These are phyloP conservation scores for Diabrotica virgifera DNA, from an alignment of 1,140 invertebrate species.

Conservation along the genomic window DNA sequence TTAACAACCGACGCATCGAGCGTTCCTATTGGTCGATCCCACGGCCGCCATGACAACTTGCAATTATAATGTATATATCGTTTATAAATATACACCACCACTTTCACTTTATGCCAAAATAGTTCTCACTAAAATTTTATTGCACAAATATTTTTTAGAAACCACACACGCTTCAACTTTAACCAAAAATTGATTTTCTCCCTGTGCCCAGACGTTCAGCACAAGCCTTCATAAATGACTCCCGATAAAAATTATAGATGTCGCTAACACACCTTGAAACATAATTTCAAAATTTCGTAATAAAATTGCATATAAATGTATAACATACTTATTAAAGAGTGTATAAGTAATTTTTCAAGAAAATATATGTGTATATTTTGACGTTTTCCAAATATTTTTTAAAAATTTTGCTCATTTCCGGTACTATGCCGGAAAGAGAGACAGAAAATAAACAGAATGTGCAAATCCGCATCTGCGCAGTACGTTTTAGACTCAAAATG, in stretches of 20 bases:
- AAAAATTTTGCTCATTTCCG: constrained; percentile 29
- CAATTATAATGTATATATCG: constrained; percentile 33
- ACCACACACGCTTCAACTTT: constrained; percentile 21
- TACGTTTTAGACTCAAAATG: neutral
- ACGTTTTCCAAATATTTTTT: constrained; percentile 22
- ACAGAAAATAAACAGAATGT: constrained; percentile 12
- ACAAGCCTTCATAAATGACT: constrained; percentile 27
- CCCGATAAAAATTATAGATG: constrained; percentile 31
- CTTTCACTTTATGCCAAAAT: constrained; percentile 17
- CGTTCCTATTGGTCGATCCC: constrained; percentile 59
- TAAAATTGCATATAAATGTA: constrained; percentile 16
- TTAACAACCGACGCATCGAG: constrained; percentile 55
- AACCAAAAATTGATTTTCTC: constrained; percentile 34
- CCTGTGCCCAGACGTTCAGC: constrained; percentile 25
- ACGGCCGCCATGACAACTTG: constrained; percentile 61
- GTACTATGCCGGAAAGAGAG: constrained; percentile 29
- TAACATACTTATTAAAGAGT: constrained; percentile 11
- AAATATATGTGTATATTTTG: neutral
- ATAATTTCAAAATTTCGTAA: constrained; percentile 15
- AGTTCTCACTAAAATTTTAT: constrained; percentile 15
- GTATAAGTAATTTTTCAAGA: constrained; percentile 14
- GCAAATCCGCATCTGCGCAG: neutral
- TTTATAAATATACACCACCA: neutral
- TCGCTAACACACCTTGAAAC: constrained; percentile 25
- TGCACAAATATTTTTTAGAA: constrained; percentile 12